Base-by-base conservation (phyloP, 2,888 invertebrate genomes). In the Mylabris sibirica region DNA sequence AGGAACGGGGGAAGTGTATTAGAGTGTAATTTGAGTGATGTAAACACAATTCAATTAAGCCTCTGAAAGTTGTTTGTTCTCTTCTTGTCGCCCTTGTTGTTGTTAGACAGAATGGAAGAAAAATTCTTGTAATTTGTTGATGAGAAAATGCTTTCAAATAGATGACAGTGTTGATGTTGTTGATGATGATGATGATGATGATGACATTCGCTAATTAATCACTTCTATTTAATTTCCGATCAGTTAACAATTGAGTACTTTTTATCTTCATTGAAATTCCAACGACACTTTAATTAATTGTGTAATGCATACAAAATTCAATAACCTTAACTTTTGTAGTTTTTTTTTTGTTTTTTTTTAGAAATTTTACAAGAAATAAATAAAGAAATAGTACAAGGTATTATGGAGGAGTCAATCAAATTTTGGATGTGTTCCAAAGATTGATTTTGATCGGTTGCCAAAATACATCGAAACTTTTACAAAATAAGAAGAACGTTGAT, bases 341-440 rank as follows among this genome's bases (percentile, higher is more conserved):
- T n/a, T n/a, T n/a, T 3, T 26, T 26, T 3, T 26, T 26, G 5
- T 26, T 26, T 3, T 41, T 41, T n/a, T 44, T 44, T 44, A n/a
- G 44, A 17, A 38, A 14, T 38, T 17, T 44, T 17, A 44, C 44
- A 44, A 44, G 38, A 38, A 38, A 14, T 12, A 12, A 44, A 44
- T 3, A n/a, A n/a, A n/a, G n/a, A n/a, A 44, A n/a, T n/a, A 44
- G 44, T 44, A n/a, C 44, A 44, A 44, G 44, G 44, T 44, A n/a
- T 8, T 1, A 30, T 30, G 41, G 14, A 35, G n/a, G 6, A n/a
- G 44, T 8, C 4, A 17, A 44, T 44, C 44, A 17, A 17, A 12
- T 44, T 17, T 44, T 44, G 44, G 44, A 44, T 8, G 8, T 1
- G n/a, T 44, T 44, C 44, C 44, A 44, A 44, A 17, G 6, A 44